Base-by-base conservation (phyloP, 2,888 invertebrate species). In the Melanophora roralis region DNA sequence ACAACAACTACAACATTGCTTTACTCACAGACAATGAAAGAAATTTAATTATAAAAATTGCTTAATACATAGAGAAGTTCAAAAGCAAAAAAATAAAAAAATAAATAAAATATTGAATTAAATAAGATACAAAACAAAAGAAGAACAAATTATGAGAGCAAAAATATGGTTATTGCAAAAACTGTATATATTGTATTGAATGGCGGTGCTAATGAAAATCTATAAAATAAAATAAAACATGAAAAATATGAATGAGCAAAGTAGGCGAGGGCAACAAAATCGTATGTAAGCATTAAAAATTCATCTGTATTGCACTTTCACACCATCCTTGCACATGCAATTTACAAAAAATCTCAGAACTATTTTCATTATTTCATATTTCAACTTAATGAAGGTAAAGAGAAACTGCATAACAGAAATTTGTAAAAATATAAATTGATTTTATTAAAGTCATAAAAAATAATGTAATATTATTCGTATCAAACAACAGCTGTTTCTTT, bases 11-110 rank as follows among this genome's bases (percentile, higher is more conserved):
- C 8, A 64, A 62, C 45, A 34, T 5, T 27, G 27, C 27, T 27
- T 27, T 27, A 67, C 51, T 36, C 36, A 43, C 57, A 71, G 64
- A 77, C 69, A 77, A 71, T 64, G 69, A 77, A 77, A 34, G 64
- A 77, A 77, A 77, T 77, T 77, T 77, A 77, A 77, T 77, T 77
- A 77, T 77, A 62, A 77, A 76, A 77, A 77, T 77, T 71, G 69
- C 64, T 77, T 77, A 59, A 57, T 23, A 71, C 53, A 53, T 23
- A 51, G 62, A 68, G 19, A 12, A 57, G 49, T 9, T 21, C n/a
- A 45, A 19, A 51, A 19, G 8, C 14, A 40, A 36, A 51, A 51
- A 53, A 36, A 43, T 21, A 38, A 19, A 11, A 19, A 3, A 19
- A 23, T 47, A 32, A 53, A 53, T 45, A 49, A 73, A 43, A 53